These are phyloP conservation scores for Papio anubis DNA, from an alignment of 2,113 vertebrate genomes.

Conservation along the genomic window DNA sequence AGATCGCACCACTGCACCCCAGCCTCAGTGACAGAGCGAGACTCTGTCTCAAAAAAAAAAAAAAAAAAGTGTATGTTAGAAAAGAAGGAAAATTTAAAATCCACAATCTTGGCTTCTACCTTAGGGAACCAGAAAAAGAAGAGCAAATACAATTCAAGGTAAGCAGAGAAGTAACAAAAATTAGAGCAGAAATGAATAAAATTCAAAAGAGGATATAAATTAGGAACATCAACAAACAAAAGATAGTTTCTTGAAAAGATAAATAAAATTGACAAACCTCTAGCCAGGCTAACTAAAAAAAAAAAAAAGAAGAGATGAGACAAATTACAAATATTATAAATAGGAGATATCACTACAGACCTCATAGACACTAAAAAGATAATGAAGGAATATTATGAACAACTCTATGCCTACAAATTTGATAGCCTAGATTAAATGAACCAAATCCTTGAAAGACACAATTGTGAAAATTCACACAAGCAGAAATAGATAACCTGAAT, in stretches of 20 bases:
- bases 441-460: neutral
- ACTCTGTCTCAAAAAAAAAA: no score
- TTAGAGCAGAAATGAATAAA: neutral
- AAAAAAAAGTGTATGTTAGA: neutral
- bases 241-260: neutral
- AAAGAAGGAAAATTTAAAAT: neutral
- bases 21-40: no score
- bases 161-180: neutral
- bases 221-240: neutral
- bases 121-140: neutral
- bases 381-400: neutral
- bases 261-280: neutral
- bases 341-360: neutral
- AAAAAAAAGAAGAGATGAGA: neutral
- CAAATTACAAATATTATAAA: neutral
- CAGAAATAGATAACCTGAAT: neutral
- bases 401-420: neutral
- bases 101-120: neutral
- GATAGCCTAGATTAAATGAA: neutral
- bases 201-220: neutral
- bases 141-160: neutral
- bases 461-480: neutral
- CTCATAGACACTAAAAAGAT: neutral
- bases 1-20: no score
- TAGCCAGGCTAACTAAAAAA: neutral